These are phyloP conservation scores for Diabrotica balteata DNA, from an alignment of 2,888 invertebrate species.

Conservation along the genomic window DNA sequence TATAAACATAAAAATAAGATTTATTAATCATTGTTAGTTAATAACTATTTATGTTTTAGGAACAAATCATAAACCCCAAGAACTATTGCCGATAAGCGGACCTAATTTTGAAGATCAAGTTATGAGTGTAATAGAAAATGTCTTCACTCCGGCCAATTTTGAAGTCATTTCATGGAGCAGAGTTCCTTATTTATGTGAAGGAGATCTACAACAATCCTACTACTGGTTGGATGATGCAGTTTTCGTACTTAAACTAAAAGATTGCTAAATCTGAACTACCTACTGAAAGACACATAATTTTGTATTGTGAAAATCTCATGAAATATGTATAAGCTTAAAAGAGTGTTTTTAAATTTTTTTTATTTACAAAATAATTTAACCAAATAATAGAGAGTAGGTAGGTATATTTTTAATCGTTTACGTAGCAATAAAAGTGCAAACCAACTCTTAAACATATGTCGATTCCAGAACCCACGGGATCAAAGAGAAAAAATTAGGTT, in stretches of 20 bases:
- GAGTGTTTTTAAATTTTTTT: neutral
- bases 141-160: constrained; percentile 74
- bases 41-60: constrained; percentile 56
- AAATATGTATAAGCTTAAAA: too few species aligned
- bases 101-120: constrained; percentile 82
- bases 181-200: constrained; percentile 96
- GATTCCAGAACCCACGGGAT: too few species aligned
- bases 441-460: too few species aligned
- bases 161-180: constrained; percentile 84
- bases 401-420: neutral
- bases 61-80: constrained; percentile 75
- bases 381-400: neutral
- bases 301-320: too few species aligned
- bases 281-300: too few species aligned
- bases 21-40: too few species aligned
- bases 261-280: neutral
- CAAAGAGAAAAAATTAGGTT: too few species aligned
- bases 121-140: constrained; percentile 69
- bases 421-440: neutral
- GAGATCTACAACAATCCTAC: constrained; percentile 88
- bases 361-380: neutral
- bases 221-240: constrained; percentile 92
- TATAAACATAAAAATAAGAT: too few species aligned
- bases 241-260: constrained; percentile 71
- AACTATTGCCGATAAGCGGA: constrained; percentile 73